Base-by-base conservation (phyloP, 2,888 invertebrate genomes). In the Colostygia pectinataria region DNA sequence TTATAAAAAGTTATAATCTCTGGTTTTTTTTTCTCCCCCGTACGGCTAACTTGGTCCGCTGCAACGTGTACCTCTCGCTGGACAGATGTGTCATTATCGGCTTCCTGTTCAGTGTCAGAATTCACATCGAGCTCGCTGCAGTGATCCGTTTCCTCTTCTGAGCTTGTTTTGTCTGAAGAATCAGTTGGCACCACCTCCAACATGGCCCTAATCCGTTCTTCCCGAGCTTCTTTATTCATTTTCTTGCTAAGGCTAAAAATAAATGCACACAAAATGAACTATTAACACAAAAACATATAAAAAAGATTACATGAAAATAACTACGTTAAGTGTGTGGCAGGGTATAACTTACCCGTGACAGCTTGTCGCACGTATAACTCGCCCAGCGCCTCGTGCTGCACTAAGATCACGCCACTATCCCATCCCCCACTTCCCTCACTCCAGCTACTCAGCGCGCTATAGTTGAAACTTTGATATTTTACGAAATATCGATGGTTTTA, bases 141-240 rank as follows among this genome's bases (percentile, higher is more conserved):
- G n/a, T n/a, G n/a, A n/a, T n/a, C n/a, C n/a, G n/a, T n/a, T n/a
- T n/a, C n/a, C n/a, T n/a, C n/a, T n/a, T n/a, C n/a, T n/a, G n/a
- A n/a, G n/a, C n/a, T n/a, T n/a, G n/a, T n/a, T 15, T 15, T 15
- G 15, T 15, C 15, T 15, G 15, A 15, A 15, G 15, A 15, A 15
- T 15, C 15, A 15, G 15, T 15, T 15, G 15, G 15, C 15, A 15
- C 15, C 15, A 3, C 4, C 28, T 28, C 28, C 28, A 28, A 10
- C 28, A 28, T 28, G 28, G 28, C 28, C 28, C 28, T 28, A 32
- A 32, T 15, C 15, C 32, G 18, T 32, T 32, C 15, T 32, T 32
- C 32, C 32, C 18, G 32, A 32, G 14, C 32, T 32, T 32, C 32
- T 32, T 15, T 32, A 32, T 32, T 32, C 32, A 32, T 32, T 32